Conservation (phyloP, 2,888 invertebrate species). For the Clivina fossor region DNA sequence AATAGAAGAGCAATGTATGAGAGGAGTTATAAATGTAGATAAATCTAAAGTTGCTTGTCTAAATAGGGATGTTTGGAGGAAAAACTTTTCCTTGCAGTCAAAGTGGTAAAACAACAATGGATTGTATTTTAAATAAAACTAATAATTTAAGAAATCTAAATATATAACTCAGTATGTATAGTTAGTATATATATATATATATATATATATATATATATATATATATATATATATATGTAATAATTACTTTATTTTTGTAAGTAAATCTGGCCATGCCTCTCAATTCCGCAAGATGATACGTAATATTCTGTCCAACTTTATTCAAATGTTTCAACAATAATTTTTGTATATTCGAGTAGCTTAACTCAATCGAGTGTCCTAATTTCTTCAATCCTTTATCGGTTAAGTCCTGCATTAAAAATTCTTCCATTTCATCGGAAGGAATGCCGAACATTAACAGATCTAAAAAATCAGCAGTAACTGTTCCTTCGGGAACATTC, state of each 20-base stretch:
- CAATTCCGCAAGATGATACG: conserved; percentile 82
- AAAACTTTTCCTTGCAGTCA: too few species aligned
- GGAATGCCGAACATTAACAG: conserved; percentile 82
- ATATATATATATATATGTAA: too few species aligned
- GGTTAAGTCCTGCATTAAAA: conserved; percentile 76
- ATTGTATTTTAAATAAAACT: too few species aligned
- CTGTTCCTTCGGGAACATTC: conserved; percentile 74
- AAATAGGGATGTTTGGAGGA: background rate
- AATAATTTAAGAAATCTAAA: too few species aligned
- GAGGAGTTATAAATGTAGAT: too few species aligned
- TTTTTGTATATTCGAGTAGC: conserved; percentile 92
- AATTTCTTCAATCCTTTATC: conserved; percentile 93
- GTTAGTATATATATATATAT: too few species aligned
- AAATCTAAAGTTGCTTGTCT: too few species aligned
- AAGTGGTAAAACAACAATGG: too few species aligned
- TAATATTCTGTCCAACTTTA: conserved; percentile 80
- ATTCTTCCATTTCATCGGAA: conserved; percentile 74
- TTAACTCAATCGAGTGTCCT: conserved; percentile 89
- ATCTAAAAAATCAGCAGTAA: conserved; percentile 90
- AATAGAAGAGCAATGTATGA: too few species aligned
- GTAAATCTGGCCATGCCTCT: conserved; percentile 81
- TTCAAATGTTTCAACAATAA: conserved; percentile 82
- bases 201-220: too few species aligned
- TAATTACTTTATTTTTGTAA: conserved; percentile 77
- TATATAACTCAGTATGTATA: too few species aligned